Evolutionary conservation across 2,888 invertebrate species (phyloP), one percentile per base, ranked within the genome.

Genomic region (Cephonodes hylas): DNA sequence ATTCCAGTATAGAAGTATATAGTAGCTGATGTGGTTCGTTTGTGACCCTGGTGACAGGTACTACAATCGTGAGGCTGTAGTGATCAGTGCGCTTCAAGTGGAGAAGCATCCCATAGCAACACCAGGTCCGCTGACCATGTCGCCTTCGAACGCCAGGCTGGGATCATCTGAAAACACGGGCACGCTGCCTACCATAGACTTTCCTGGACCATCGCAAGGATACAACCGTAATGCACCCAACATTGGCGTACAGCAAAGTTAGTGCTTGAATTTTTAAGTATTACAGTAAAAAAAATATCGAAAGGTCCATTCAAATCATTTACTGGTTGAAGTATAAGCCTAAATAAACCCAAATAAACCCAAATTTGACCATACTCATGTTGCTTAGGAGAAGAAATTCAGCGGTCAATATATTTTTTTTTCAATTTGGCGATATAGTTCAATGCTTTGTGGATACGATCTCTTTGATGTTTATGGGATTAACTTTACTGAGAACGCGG

Each of bases 11-110:
- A 18, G 20, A 8, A 44, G 38, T 38, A 13, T 4, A n/a, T 42
- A 15, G 53, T 18, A 7, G 31, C 31, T 53, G 31, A 53, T 53
- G 18, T 8, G 27, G 27, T 10, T 18, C 3, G 20, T 18, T 22
- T 27, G 27, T 53, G 10, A 53, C 6, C 3, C 53, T 27, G 22
- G 45, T 45, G 53, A 13, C 63, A 98, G 98, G 91, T 98, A 98
- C 90, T 97, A 98, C 93, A 97, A 97, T 86, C 95, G 98, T 71
- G 97, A 97, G 88, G 97, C 97, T 64, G 96, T 98, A 71, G 98
- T 98, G 64, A 96, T 98, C 89, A 97, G 97, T 85, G 97, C 98
- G 60, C 93, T 98, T 65, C 97, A 98, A 93, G 97, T 98, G 72
- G 98, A 98, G 87, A 98, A 97, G 87, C 96, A 97, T 91, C 97